Percentiles rank a stretch among this genome's conserved stretches.
Evolutionary conservation across 2,113 vertebrate genomes (phyloP).

Genomic region (Phalacrocorax aristotelis): DNA sequence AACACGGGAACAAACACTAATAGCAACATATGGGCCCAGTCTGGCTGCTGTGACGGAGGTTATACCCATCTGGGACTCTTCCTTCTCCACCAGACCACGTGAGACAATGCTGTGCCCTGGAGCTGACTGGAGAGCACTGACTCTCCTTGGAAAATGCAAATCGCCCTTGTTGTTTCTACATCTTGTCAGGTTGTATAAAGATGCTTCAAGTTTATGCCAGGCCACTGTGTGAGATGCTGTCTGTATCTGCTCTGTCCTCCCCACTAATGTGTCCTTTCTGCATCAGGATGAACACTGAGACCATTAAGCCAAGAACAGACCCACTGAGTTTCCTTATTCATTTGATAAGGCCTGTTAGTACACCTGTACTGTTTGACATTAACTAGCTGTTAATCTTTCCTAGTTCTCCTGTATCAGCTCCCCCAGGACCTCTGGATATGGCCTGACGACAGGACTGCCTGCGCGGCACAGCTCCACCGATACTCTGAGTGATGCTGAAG

Average conservation of each 20-base stretch:
- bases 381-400: neutral
- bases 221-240: neutral
- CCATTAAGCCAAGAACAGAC: neutral
- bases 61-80: accelerated
- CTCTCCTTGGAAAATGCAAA: neutral
- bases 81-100: accelerated
- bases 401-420: neutral
- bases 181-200: neutral
- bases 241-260: neutral
- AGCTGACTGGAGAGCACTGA: neutral
- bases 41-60: neutral
- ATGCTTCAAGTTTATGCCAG: neutral
- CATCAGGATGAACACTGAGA: neutral
- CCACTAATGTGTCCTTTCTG: neutral
- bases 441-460: neutral
- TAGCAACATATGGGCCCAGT: no score
- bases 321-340: no score
- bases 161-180: accelerated
- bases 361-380: neutral
- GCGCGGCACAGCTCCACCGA: neutral
- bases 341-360: neutral
- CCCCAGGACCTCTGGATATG: neutral
- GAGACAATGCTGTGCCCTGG: neutral
- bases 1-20: neutral
- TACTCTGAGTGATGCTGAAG: accelerated